phyloP scores from a whole-genome alignment of 2,113 vertebrate genomes.

The Ibidorhyncha struthersii region DNA sequence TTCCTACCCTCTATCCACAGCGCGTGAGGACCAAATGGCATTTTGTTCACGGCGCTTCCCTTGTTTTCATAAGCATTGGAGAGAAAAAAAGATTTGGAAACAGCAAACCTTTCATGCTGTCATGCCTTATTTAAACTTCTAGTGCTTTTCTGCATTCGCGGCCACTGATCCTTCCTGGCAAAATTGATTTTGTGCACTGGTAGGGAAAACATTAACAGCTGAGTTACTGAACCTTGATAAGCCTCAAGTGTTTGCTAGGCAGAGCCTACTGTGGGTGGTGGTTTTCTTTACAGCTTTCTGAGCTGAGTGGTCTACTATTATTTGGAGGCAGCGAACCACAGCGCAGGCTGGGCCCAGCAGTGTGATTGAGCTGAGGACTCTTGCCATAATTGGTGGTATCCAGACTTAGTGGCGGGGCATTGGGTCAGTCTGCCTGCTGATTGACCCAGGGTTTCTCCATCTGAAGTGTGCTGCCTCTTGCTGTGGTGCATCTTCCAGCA shows the following conservation, averaged over 20 bases:
- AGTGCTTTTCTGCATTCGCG: background rate
- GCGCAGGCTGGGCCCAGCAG: background rate
- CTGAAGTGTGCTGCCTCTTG: background rate
- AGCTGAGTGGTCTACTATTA: background rate
- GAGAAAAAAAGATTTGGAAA: background rate
- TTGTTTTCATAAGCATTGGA: background rate
- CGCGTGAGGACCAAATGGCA: rapidly evolving
- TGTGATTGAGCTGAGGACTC: background rate
- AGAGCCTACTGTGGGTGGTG: background rate
- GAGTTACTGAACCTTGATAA: background rate
- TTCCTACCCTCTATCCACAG: background rate
- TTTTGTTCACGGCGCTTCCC: background rate
- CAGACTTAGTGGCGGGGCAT: background rate
- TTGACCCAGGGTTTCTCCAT: background rate
- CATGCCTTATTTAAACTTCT: background rate
- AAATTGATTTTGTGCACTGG: background rate
- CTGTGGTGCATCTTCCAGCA: background rate
- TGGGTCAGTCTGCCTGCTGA: background rate
- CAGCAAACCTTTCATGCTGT: background rate
- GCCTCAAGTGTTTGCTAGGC: background rate
- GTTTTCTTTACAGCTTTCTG: background rate
- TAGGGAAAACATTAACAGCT: background rate
- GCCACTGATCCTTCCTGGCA: background rate
- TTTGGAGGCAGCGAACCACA: background rate
- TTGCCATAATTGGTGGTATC: background rate